A percentile compares a stretch with the other conserved stretches of the same genome.
Conservation (phyloP, 2,797 vertebrate genomes). For the Alectoris magna region DNA sequence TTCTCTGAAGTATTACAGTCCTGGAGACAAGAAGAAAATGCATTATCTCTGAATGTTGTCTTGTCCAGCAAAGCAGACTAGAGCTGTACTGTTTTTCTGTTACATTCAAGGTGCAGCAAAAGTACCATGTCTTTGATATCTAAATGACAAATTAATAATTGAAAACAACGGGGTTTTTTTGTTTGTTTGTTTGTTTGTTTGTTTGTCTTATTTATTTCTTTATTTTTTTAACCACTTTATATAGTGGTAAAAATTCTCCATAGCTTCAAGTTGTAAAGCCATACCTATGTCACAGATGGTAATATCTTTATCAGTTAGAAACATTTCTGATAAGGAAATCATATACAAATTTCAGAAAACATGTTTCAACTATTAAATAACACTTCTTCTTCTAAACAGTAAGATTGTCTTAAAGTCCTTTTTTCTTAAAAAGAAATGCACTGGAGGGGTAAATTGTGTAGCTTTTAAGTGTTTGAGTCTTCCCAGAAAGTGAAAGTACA, state of each 20-base stretch:
- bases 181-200: neutral
- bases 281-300: neutral
- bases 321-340: neutral
- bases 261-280: neutral
- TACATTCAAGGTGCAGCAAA: neutral
- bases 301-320: neutral
- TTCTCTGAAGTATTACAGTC: neutral
- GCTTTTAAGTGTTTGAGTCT: neutral
- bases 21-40: neutral
- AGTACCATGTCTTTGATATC: neutral
- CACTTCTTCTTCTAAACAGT: neutral
- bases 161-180: neutral
- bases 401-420: neutral
- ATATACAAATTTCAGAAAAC: neutral
- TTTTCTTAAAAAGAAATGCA: neutral
- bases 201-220: too few relatives aligned
- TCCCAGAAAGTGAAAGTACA: neutral
- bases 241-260: neutral
- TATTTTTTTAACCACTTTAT: neutral
- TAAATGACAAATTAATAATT: neutral
- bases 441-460: rapidly evolving
- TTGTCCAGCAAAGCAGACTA: neutral
- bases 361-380: neutral
- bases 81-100: neutral
- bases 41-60: neutral